Evolutionary conservation across 2,888 invertebrate genomes (phyloP), one percentile per base, ranked within the genome.

Genomic region (Anticlea derivata): DNA sequence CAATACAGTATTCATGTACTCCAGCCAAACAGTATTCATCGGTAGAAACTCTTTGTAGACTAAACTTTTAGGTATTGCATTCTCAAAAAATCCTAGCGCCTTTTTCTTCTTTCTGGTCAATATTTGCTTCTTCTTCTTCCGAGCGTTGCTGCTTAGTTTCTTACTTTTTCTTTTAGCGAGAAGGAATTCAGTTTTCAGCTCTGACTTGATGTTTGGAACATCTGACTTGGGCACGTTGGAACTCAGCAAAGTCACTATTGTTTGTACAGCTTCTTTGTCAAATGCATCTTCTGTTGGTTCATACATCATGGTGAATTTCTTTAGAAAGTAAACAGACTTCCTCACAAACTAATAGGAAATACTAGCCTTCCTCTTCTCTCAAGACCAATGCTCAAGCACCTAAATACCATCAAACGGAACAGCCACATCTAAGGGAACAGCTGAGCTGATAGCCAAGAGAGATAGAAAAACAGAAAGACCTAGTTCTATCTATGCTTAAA

Each of bases 11-110:
- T 53, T 35, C 74, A 96, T 94, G 63, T 96, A 96, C 11, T 35
- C 22, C 1, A 48, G 17, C 96, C 96, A 96, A 55, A 96, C 83
- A 5, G 91, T 65, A 74, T 96, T 92, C 56, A 96, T 79, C 0
- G 92, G 91, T 33, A 93, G 47, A 2, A 94, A 83, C 58, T 95
- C 93, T n/a, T 70, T 70, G 66, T 95, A 96, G 54, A 92, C 92
- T 54, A 96, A 83, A 51, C 92, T 91, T 51, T 92, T 92, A 1
- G 93, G 92, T 46, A 95, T 1, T 22, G 48, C 35, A 45, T 53
- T 79, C 41, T 91, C 91, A 65, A 94, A 92, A 12, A 96, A 86
- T 11, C 94, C 94, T 2, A 95, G 72, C 1, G 83, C 62, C 47
- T 92, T 91, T 55, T 93, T 92, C 66, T 94, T 93, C 55, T 91